Base-by-base conservation (phyloP, 1,140 invertebrate genomes). In the Drosophila equinoxialis region DNA sequence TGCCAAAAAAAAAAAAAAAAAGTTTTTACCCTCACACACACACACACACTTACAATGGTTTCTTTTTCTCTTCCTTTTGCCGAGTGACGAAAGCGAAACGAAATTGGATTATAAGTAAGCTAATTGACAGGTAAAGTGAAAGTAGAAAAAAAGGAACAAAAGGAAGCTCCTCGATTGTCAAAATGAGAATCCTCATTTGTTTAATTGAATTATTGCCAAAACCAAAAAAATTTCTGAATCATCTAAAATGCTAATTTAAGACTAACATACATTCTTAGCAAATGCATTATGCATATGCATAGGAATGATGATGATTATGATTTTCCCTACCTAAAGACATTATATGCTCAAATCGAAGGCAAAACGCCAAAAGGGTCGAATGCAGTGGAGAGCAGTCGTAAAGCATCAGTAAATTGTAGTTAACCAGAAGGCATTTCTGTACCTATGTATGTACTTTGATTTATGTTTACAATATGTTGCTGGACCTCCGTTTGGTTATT, bases 1-100 rank as follows among this genome's bases (percentile, higher is more conserved):
- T 57, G 55, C 1, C 30, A 57, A 57, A 30, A 30, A 30, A 30
- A 57, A 57, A 30, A 30, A 30, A 6, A 58, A 58, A n/a, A 58
- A 35, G 30, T 58, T 51, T 23, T 23, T 51, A 51, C 45, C 7
- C 17, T 11, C 2, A 8, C 45, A 48, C 42, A 45, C n/a, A 48
- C 5, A 30, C 3, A 30, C 30, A 51, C 17, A 51, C 45, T 23
- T n/a, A 23, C 45, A 51, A 17, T 48, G 45, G 14, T 48, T 8
- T 48, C 5, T 17, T 20, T 48, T 10, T 23, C 14, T 51, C 20
- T 10, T 6, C 2, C 1, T 23, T 51, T 23, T 51, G 57, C 33
- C 20, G 35, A 39, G 14, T 37, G 30, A 35, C 37, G 14, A 39
- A 13, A 6, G 33, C 10, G 33, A 39, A 33, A 20, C 39, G 33